Base-by-base conservation (phyloP, 2,797 vertebrate species). In the Sebastes nivosus region DNA sequence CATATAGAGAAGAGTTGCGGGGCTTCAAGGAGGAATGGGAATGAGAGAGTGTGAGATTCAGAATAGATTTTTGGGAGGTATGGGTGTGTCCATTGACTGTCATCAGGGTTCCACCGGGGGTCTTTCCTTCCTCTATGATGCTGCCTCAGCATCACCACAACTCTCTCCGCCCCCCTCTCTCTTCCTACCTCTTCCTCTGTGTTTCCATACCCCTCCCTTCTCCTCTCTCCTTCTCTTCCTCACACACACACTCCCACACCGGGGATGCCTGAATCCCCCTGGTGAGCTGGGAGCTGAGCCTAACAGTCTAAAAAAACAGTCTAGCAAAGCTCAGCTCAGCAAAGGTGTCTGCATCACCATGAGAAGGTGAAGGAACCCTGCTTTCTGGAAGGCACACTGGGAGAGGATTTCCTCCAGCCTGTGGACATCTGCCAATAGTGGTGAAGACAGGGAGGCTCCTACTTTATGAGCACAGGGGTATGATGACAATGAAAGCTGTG, bases 191-290 rank as follows among this genome's bases (percentile, higher is more conserved):
- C 79, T 74, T 80, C 59, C 77, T 84, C 69, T 67, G 67, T 83
- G 14, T 81, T 81, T 85, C 73, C 68, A 77, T 8, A 61, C 77
- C 87, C 84, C 90, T 84, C 84, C 81, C 84, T n/a, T 60, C 72
- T 69, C 67, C 52, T 72, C 68, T 80, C 83, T 55, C 78, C 54
- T 71, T 66, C 77, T 67, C 55, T 64, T 64, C 61, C 73, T 77
- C 77, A 74, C 82, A 78, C 78, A 82, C 18, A 55, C 22, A 1
- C 87, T 64, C 69, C 54, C 69, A 75, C 67, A 67, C 69, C 2
- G 70, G 86, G 86, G 85, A 87, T 72, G 81, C 79, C 89, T 88
- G 83, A 79, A 72, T 82, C 76, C 76, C 72, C 75, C 74, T 42
- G 55, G 18, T 82, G 66, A 72, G 78, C 77, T 77, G 71, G 72